These are phyloP conservation scores for Penaeus monodon DNA, from an alignment of 2,888 invertebrate genomes.

Conservation along the genomic window DNA sequence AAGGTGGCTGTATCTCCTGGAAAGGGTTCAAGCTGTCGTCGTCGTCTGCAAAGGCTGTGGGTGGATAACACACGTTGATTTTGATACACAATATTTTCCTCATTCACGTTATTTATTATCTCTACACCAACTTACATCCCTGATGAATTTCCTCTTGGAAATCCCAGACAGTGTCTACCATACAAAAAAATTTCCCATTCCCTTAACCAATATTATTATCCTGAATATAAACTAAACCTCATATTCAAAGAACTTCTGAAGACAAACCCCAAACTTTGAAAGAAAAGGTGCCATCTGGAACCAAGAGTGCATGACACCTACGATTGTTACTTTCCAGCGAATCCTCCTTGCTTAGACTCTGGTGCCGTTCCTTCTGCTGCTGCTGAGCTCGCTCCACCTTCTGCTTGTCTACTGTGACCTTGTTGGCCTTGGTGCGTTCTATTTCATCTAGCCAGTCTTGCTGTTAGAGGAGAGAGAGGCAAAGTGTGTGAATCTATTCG, in stretches of 20 bases:
- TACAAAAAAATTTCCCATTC: too few relatives aligned
- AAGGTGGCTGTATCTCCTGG: slow-evolving; percentile 51
- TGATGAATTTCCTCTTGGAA: too few relatives aligned
- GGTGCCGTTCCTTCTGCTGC: slow-evolving; percentile 54
- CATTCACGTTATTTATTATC: too few relatives aligned
- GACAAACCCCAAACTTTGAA: too few relatives aligned
- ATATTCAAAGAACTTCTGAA: too few relatives aligned
- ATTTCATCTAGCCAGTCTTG: slow-evolving; percentile 95
- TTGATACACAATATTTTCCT: too few relatives aligned
- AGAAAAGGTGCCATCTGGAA: too few relatives aligned
- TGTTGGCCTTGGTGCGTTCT: slow-evolving; percentile 86
- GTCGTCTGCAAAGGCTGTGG: slow-evolving; percentile 56
- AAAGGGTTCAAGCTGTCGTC: slow-evolving; percentile 56
- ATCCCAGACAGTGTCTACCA: too few relatives aligned
- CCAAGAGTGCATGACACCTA: slow-evolving; percentile 9
- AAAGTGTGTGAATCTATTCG: neutral
- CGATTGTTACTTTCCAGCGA: slow-evolving; percentile 61
- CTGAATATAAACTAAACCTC: too few relatives aligned
- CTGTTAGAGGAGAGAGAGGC: slow-evolving; percentile 70
- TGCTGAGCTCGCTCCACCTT: slow-evolving; percentile 88
- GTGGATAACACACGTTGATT: neutral
- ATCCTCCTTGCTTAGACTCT: slow-evolving; percentile 56
- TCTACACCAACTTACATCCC: too few relatives aligned
- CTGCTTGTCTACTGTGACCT: slow-evolving; percentile 83
- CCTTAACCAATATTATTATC: too few relatives aligned